Conservation (phyloP, 2,797 vertebrate species). For the Hypotaenidia okinawae region DNA sequence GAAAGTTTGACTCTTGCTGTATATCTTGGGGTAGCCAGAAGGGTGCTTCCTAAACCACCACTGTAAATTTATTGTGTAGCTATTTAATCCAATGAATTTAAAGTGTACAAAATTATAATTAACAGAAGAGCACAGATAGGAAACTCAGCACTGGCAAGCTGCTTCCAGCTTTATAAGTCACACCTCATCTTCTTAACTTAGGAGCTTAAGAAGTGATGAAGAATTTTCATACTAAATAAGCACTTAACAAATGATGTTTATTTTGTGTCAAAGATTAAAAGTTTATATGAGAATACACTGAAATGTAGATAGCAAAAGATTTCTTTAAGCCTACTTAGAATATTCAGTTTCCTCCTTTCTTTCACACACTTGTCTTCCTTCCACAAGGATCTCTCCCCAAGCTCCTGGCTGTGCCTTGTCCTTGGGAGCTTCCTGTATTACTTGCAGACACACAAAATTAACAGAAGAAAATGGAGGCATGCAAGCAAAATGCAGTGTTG, state of each 20-base stretch:
- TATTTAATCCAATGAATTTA: slow-evolving; percentile 44
- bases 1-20: slow-evolving; percentile 48
- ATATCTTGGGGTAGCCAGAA: slow-evolving; percentile 57
- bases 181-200: slow-evolving; percentile 13
- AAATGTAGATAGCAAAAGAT: slow-evolving; percentile 50
- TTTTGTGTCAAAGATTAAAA: slow-evolving; percentile 41
- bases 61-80: slow-evolving; percentile 44
- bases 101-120: neutral
- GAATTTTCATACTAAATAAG: slow-evolving; percentile 21
- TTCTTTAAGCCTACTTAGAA: neutral
- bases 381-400: neutral
- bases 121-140: slow-evolving; percentile 27
- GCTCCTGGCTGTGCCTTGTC: neutral
- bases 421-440: neutral
- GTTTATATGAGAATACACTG: slow-evolving; percentile 54
- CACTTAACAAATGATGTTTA: slow-evolving; percentile 50
- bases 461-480: neutral
- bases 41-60: slow-evolving; percentile 40
- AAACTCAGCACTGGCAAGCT: slow-evolving; percentile 49
- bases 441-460: neutral
- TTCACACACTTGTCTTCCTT: neutral
- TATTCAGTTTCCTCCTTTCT: neutral
- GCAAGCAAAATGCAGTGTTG: neutral
- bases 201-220: slow-evolving; percentile 1
- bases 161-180: neutral